Evolutionary conservation across 2,113 vertebrate genomes (phyloP), one percentile per base, ranked within the genome.

Genomic region (Triplophysa tibetana): DNA sequence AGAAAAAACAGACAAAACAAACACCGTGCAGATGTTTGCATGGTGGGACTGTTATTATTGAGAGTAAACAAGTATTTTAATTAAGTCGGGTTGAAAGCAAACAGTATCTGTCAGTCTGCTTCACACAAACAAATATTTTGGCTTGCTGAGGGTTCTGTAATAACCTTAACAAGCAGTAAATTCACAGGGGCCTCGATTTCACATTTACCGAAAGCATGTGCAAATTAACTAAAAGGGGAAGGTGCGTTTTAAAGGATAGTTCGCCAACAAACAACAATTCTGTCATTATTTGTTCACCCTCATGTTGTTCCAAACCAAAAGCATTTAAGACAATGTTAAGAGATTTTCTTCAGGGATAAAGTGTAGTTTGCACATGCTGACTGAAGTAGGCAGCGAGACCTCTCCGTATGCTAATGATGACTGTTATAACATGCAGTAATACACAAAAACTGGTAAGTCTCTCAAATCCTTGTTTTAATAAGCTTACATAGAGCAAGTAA

Each of bases 21-120:
- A 48, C 21, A 26, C 43, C 43, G 1, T 24, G 23, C 24, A 24
- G 0, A 4, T 70, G 19, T 70, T 29, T 70, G 48, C 24, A 8
- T 33, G 26, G 24, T 56, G 17, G 16, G 50, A 8, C 26, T 56
- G 68, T 33, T 33, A 24, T 69, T 69, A 54, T 56, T 70, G 26
- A 70, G 26, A 54, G 50, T 38, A 70, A 70, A 70, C 50, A 56
- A 54, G 16, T 33, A 26, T 70, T 5, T 54, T 56, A 70, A 70
- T 33, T 11, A 56, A n/a, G 45, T 29, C 11, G 1, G 68, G 23
- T 17, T 70, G 45, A 70, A 70, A 70, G 48, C 23, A 70, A 70
- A 52, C 68, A 54, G 8, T 54, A 69, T 52, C 24, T 54, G 24
- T 26, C 24, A 69, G 67, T 50, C 21, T 69, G 21, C 50, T 50